Base-by-base conservation (phyloP, 64 coral and sea anemone species). In the Dendrophyllia cribrosa region DNA sequence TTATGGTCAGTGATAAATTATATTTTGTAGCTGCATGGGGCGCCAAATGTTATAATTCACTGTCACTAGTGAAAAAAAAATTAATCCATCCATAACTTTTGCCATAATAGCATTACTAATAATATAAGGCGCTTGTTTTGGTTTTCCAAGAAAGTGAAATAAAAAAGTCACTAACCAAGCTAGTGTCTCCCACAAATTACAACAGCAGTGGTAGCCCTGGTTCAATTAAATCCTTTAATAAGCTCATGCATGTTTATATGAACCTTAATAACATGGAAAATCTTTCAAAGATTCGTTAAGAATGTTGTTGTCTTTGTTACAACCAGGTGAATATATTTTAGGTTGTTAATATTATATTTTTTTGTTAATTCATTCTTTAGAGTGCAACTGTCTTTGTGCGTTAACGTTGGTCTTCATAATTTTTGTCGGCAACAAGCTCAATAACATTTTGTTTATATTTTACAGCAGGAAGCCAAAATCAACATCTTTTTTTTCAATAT, bases 181-280 rank as follows among this genome's bases (percentile, higher is more conserved):
- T 45, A 66, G 20, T 51, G 9, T 66, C 67, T 83, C 46, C n/a
- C 11, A 48, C 43, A 20, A 83, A 83, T 83, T 83, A 16, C 43
- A 43, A 43, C 19, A 17, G 26, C 12, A 73, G 43, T 65, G 77
- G 20, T 44, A 43, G 58, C 17, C 26, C 12, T 34, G 34, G 19
- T 43, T 47, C 15, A 46, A n/a, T 61, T 47, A 48, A 3, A 9
- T 47, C 16, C 26, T 19, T 20, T 82, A 43, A 65, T 47, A 63
- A 68, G 62, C 61, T 67, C 12, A 56, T 56, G 5, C 34, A 34
- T 34, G 34, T 34, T 34, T 23, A 48, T 51, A 45, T 84, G 60
- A 68, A 20, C 80, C 43, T 4, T 46, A 34, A 34, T 34, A 51
- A 66, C 34, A n/a, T 47, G 20, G 43, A 84, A 84, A 67, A 50